Percentiles rank a stretch among this genome's conserved stretches.
Evolutionary conservation across 2,888 invertebrate genomes (phyloP).

Genomic region (Cryptosula pallasiana): DNA sequence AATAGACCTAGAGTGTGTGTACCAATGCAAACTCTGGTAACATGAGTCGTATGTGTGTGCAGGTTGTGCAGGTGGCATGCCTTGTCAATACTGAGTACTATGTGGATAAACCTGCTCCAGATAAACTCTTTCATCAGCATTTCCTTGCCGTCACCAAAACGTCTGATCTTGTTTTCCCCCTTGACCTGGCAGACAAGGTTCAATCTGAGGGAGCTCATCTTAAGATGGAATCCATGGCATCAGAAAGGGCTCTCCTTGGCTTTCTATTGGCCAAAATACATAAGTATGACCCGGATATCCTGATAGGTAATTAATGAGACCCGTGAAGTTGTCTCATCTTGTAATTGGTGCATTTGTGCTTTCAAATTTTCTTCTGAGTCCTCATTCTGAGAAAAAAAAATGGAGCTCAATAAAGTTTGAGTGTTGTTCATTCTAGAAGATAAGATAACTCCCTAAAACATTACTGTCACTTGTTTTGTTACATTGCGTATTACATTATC

Average conservation of each 20-base stretch:
- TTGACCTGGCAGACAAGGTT: conserved; percentile 68
- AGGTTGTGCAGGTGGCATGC: conserved; percentile 75
- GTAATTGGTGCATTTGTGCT: too few relatives aligned
- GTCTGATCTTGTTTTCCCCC: conserved; percentile 72
- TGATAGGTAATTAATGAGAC: conserved; percentile 57
- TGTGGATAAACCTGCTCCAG: conserved; percentile 75
- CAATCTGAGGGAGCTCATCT: conserved; percentile 38
- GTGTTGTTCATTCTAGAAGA: too few relatives aligned
- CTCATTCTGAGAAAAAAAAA: too few relatives aligned
- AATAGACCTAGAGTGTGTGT: too few relatives aligned
- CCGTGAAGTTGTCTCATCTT: too few relatives aligned
- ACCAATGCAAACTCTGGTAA: too few relatives aligned
- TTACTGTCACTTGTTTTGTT: too few relatives aligned
- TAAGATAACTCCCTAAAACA: too few relatives aligned
- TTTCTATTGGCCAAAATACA: conserved; percentile 80
- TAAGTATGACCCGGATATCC: conserved; percentile 85
- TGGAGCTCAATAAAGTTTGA: too few relatives aligned
- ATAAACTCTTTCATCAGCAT: conserved; percentile 74
- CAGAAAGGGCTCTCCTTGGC: conserved; percentile 79
- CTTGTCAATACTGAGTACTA: conserved; percentile 72
- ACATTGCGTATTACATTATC: too few relatives aligned
- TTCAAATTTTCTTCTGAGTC: too few relatives aligned
- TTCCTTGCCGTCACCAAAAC: conserved; percentile 80
- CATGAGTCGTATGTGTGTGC: too few relatives aligned
- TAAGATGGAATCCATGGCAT: conserved; percentile 71